Evolutionary conservation across 1,140 invertebrate species (phyloP).

Genomic region (Armadillidium nasatum): DNA sequence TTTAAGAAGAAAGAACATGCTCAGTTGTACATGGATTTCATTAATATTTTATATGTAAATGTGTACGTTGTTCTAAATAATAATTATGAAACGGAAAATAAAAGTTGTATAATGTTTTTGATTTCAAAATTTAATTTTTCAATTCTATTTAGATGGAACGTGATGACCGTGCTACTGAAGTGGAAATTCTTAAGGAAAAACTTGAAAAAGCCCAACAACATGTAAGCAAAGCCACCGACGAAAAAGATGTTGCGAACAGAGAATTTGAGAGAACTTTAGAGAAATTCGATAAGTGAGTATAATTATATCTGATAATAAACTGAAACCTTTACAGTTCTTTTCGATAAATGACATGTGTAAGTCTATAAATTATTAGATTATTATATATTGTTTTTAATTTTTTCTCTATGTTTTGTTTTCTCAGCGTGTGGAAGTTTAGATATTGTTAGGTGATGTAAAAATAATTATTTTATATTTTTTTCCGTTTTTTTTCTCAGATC

Average conservation of each 20-base stretch:
- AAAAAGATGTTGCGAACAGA: constrained; percentile 78
- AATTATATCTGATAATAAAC: neutral
- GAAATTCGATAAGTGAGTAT: constrained; percentile 78
- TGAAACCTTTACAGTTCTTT: neutral
- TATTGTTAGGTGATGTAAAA: too few relatives aligned
- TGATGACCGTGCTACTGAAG: constrained; percentile 75
- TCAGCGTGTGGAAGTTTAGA: too few relatives aligned
- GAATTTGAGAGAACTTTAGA: constrained; percentile 88
- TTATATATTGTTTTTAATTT: too few relatives aligned
- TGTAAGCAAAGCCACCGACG: constrained; percentile 74
- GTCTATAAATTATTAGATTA: too few relatives aligned
- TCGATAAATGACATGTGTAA: neutral
- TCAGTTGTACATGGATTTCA: too few relatives aligned
- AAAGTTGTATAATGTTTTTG: too few relatives aligned
- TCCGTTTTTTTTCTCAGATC: constrained; percentile 58
- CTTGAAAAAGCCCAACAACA: constrained; percentile 76
- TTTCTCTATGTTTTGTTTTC: too few relatives aligned
- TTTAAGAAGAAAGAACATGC: too few relatives aligned
- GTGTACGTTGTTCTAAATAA: too few relatives aligned
- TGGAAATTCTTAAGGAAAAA: constrained; percentile 82
- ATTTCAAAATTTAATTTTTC: too few relatives aligned
- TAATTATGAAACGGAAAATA: too few relatives aligned
- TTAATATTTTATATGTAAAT: too few relatives aligned
- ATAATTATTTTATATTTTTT: neutral
- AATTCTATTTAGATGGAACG: constrained; percentile 64